Evolutionary conservation across 2,797 vertebrate genomes (phyloP), one percentile per base, ranked within the genome.

Genomic region (Rhynchonycteris naso): DNA sequence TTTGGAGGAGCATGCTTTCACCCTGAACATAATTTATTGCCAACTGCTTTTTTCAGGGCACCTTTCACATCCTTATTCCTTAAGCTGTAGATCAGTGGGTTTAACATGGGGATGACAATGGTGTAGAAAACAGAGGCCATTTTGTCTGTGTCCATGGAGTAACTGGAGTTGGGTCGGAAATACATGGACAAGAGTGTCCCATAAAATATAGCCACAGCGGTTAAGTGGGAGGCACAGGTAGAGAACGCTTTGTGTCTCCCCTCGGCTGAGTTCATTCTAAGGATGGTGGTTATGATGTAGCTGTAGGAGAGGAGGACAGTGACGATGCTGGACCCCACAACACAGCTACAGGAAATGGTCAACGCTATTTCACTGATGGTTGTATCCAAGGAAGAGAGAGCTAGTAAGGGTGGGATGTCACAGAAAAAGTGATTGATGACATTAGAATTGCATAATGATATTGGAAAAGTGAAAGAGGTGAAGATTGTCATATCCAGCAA

Each of bases 11-110:
- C 92, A 88, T 1, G 9, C 0, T 75, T 50, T 95, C 26, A 95
- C 2, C 4, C 10, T 47, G 35, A 43, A 52, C 4, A 26, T 2
- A n/a, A 47, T 47, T 72, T 82, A 26, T 24, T 78, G 7, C 2
- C 24, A 0, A 95, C 12, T 15, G 18, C n/a, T 74, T 97, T 96
- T 33, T 28, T 93, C 43, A 96, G 22, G 35, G 95, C 93, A 7
- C 12, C 30, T 52, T 92, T 97, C 56, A 96, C 96, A 68, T 96
- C 95, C 13, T 85, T 96, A 65, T 97, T 97, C n/a, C 96, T 91
- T 78, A 97, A 88, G 30, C 94, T 98, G 9, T 97, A 97, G 56
- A 97, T 97, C 4, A 98, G 69, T 28, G 95, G 96, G 81, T 97
- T 98, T 83, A 97, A 82, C 95, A 96, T 90, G 10, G 96, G 96